Base-by-base conservation (phyloP, 92 coral and sea anemone species). In the Isaurus tuberculatus region DNA sequence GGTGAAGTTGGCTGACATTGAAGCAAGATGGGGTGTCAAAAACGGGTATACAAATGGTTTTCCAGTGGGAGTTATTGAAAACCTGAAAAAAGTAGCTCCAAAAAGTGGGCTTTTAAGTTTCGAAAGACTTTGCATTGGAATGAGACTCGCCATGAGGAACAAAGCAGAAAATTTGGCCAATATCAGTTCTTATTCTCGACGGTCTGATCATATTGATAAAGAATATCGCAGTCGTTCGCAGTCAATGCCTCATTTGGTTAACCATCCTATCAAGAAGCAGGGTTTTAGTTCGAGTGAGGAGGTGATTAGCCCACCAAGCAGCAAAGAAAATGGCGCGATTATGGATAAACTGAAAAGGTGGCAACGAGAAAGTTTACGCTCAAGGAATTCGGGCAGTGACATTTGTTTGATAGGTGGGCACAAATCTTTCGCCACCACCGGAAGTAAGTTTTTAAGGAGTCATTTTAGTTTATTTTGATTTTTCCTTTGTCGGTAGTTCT, bases 71-170 rank as follows among this genome's bases (percentile, higher is more conserved):
- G 92, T 96, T 33, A 70, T 96, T 30, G 98, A 90, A 74, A 90
- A 81, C 48, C 89, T 96, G 44, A 87, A 92, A 15, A 84, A 88
- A 65, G 94, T 91, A 9, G 77, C 98, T 6, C 99, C 97, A 6
- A 67, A 79, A 36, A 94, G 89, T 78, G 98, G 99, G 16, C 93
- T 96, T 42, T 89, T 96, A 27, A 87, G 86, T 68, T 96, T 96
- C 65, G 98, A 96, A 53, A 67, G 90, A 27, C 91, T 94, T 37
- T 96, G 99, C 70, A 85, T 90, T 48, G 99, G 98, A 0, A 85
- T 96, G 82, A 89, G 80, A 69, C 86, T 90, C 27, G 98, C 94
- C 8, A 80, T 94, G 46, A 94, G 87, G 72, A 70, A 90, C 14
- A 84, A 74, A 27, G 80, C 48, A 34, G 61, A 88, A 79, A 75